phyloP scores from a whole-genome alignment of 1,140 invertebrate species.

The Tetragnatha versicolor region DNA sequence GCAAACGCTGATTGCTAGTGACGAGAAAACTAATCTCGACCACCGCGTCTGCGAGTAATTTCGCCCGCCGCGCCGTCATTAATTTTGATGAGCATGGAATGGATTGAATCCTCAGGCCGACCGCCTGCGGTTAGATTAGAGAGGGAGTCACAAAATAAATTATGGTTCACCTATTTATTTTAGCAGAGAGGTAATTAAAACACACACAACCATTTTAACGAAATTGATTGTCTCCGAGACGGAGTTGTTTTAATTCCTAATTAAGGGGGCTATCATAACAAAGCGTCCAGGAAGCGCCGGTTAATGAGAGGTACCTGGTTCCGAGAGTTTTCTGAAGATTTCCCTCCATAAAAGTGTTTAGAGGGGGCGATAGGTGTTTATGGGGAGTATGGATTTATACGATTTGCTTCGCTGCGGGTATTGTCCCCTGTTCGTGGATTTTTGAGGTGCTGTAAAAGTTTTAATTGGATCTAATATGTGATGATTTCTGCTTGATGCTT shows the following conservation, averaged over 20 bases:
- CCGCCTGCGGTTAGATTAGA: not conserved
- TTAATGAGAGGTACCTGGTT: too few relatives aligned
- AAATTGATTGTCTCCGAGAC: not conserved
- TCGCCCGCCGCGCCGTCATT: not conserved
- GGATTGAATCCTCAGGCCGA: not conserved
- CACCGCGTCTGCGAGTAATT: slow-evolving; percentile 19
- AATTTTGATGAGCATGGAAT: slow-evolving; percentile 31
- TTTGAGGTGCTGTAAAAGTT: too few relatives aligned
- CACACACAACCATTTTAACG: slow-evolving; percentile 2
- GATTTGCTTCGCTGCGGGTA: too few relatives aligned
- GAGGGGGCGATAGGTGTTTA: too few relatives aligned
- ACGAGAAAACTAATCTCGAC: slow-evolving; percentile 36
- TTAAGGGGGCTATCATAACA: too few relatives aligned
- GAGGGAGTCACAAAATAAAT: not conserved
- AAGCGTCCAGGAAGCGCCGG: too few relatives aligned
- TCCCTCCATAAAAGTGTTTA: too few relatives aligned
- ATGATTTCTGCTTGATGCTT: too few relatives aligned
- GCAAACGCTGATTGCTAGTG: slow-evolving; percentile 19
- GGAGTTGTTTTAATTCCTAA: not conserved
- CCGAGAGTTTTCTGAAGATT: too few relatives aligned
- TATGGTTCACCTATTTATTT: slow-evolving; percentile 4
- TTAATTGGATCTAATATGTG: too few relatives aligned
- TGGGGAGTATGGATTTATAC: too few relatives aligned
- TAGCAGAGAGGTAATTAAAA: not conserved
- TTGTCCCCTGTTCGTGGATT: too few relatives aligned